A percentile compares a stretch with the other conserved stretches of the same genome.
Evolutionary conservation across 2,888 invertebrate species (phyloP).

Genomic region (Melipona beecheii): DNA sequence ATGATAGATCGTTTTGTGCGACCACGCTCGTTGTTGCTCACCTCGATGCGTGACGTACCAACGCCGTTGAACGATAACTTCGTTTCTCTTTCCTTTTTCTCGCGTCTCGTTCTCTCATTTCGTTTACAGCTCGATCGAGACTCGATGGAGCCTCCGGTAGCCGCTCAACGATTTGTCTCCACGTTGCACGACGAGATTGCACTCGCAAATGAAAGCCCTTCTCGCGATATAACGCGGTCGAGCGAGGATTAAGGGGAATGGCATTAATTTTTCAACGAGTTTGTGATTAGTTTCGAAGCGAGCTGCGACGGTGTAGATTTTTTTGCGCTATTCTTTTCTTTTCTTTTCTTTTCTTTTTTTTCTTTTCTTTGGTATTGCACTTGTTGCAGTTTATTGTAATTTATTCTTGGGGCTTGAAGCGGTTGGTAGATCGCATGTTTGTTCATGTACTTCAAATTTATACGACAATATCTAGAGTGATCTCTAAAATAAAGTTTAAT

Average conservation of each 20-base stretch:
- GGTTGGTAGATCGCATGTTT: too few relatives aligned
- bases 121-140: neutral
- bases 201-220: neutral
- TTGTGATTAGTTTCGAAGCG: neutral
- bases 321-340: too few relatives aligned
- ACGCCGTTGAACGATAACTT: neutral
- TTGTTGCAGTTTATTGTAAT: too few relatives aligned
- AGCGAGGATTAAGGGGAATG: neutral
- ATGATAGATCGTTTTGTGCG: constrained; percentile 12
- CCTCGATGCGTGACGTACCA: neutral
- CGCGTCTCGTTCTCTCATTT: neutral
- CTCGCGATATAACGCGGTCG: neutral
- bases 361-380: too few relatives aligned
- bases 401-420: too few relatives aligned
- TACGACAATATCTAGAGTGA: too few relatives aligned
- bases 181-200: neutral
- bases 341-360: too few relatives aligned
- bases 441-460: too few relatives aligned
- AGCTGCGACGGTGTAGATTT: neutral
- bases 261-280: constrained; percentile 5
- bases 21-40: neutral
- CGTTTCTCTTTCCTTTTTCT: neutral
- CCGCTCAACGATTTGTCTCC: neutral
- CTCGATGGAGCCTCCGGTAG: neutral
- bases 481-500: too few relatives aligned